These are phyloP conservation scores for Percopsis transmontana DNA, from an alignment of 2,113 vertebrate species.

Conservation along the genomic window DNA sequence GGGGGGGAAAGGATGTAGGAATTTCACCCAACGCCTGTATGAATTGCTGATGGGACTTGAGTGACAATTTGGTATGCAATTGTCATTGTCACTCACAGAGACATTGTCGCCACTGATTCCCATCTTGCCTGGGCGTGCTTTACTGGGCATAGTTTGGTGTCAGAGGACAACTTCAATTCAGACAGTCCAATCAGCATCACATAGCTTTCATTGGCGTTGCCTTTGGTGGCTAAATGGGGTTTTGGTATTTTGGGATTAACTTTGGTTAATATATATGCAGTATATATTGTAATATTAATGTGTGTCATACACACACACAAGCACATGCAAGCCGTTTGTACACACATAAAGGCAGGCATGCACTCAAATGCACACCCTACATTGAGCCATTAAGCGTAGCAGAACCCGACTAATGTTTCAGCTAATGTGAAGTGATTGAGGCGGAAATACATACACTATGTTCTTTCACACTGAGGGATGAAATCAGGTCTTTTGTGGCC, in stretches of 20 bases:
- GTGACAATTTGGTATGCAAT: constrained; percentile 75
- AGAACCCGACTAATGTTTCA: constrained; percentile 38
- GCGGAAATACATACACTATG: constrained; percentile 42
- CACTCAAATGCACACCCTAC: constrained; percentile 1
- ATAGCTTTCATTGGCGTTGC: constrained; percentile 6
- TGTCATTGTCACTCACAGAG: constrained; percentile 70
- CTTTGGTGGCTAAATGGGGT: constrained; percentile 16
- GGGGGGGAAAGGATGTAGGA: constrained; percentile 61
- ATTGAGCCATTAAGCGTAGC: constrained; percentile 23
- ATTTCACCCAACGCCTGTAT: constrained; percentile 65
- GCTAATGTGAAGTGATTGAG: constrained; percentile 39
- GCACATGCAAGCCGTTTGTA: not conserved
- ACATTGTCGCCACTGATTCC: constrained; percentile 50
- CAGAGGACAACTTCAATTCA: constrained; percentile 27
- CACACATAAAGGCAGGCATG: not conserved
- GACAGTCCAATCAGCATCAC: constrained; percentile 25
- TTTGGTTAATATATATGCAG: constrained; percentile 17
- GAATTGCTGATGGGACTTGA: constrained; percentile 70
- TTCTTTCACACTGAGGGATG: constrained; percentile 41
- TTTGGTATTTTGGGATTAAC: constrained; percentile 6
- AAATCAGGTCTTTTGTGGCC: constrained; percentile 63
- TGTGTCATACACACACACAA: not conserved
- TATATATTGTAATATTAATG: no score
- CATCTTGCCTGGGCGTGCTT: constrained; percentile 31
- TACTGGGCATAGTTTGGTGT: constrained; percentile 13